Percentiles rank a stretch among this genome's conserved stretches.
Conservation (phyloP, 2,888 invertebrate genomes). For the Athalia circularis region DNA sequence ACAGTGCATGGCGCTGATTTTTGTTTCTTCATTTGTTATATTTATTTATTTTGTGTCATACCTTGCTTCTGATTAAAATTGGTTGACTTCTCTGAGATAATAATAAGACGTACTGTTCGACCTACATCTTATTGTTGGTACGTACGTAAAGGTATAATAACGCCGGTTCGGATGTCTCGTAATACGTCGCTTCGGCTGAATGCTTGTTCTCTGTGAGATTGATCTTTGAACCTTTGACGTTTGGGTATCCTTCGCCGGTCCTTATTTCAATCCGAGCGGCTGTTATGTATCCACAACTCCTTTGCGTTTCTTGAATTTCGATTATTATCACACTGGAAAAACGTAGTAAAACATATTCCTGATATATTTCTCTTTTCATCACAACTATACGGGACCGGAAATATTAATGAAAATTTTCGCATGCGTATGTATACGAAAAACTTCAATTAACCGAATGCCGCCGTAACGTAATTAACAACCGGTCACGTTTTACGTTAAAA, state of each 20-base stretch:
- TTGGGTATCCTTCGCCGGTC: slow-evolving; percentile 1
- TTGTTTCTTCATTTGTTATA: neutral
- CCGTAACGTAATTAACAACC: slow-evolving; percentile 34
- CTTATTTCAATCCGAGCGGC: slow-evolving; percentile 12
- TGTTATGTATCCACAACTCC: slow-evolving; percentile 1
- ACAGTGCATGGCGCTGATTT: neutral
- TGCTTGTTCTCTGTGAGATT: neutral
- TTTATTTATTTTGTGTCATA: slow-evolving; percentile 42
- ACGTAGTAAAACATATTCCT: too few relatives aligned
- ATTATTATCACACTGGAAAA: too few relatives aligned
- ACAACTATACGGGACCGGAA: neutral
- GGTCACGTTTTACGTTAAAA: slow-evolving; percentile 28
- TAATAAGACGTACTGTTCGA: too few relatives aligned
- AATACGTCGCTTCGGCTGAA: neutral
- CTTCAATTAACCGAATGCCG: neutral
- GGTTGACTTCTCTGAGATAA: too few relatives aligned
- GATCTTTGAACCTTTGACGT: slow-evolving; percentile 27
- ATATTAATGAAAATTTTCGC: too few relatives aligned
- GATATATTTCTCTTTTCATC: neutral
- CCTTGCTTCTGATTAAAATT: too few relatives aligned
- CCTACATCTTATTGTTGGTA: slow-evolving; percentile 41
- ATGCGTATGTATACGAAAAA: too few relatives aligned
- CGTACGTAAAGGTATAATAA: slow-evolving; percentile 40
- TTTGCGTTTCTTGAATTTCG: slow-evolving; percentile 3
- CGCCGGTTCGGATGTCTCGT: too few relatives aligned